A percentile compares a stretch with the other conserved stretches of the same genome.
Evolutionary conservation across 2,888 invertebrate genomes (phyloP).

Genomic region (Tetheella fluctuosa): DNA sequence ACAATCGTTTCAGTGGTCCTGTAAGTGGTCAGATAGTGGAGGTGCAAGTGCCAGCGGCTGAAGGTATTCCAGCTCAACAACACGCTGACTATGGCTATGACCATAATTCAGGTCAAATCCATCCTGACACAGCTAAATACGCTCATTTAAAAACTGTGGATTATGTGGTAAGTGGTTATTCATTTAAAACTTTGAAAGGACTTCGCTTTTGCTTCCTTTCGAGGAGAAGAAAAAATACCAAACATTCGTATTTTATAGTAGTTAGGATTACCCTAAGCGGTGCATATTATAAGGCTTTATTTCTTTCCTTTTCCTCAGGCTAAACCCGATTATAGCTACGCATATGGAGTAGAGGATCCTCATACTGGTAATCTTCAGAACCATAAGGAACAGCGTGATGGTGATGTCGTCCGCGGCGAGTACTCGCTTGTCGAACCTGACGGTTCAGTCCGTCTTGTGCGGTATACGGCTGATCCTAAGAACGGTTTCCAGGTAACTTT

Average conservation of each 20-base stretch:
- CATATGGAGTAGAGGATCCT: constrained; percentile 91
- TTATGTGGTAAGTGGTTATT: constrained; percentile 83
- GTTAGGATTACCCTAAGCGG: too few relatives aligned
- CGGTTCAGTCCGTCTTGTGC: constrained; percentile 88
- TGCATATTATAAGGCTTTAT: too few relatives aligned
- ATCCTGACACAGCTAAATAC: constrained; percentile 78
- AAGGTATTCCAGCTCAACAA: constrained; percentile 71
- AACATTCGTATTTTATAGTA: too few relatives aligned
- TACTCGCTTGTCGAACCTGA: constrained; percentile 90
- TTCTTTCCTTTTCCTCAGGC: constrained; percentile 70
- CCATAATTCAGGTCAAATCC: constrained; percentile 72
- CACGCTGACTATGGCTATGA: constrained; percentile 81
- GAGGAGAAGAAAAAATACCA: too few relatives aligned
- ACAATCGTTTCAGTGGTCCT: constrained; percentile 89
- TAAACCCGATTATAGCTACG: constrained; percentile 89
- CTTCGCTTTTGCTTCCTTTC: too few relatives aligned
- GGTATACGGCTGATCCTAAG: constrained; percentile 89
- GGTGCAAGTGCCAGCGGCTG: constrained; percentile 80
- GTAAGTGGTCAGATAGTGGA: constrained; percentile 87
- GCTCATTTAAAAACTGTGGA: constrained; percentile 85
- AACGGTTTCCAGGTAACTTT: constrained; percentile 89
- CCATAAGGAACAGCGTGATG: constrained; percentile 88
- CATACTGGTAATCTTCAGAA: constrained; percentile 89
- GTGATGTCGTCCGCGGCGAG: constrained; percentile 89
- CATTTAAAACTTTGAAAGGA: neutral